Evolutionary conservation across 2,113 vertebrate species (phyloP).

Genomic region (Saguinus midas): DNA sequence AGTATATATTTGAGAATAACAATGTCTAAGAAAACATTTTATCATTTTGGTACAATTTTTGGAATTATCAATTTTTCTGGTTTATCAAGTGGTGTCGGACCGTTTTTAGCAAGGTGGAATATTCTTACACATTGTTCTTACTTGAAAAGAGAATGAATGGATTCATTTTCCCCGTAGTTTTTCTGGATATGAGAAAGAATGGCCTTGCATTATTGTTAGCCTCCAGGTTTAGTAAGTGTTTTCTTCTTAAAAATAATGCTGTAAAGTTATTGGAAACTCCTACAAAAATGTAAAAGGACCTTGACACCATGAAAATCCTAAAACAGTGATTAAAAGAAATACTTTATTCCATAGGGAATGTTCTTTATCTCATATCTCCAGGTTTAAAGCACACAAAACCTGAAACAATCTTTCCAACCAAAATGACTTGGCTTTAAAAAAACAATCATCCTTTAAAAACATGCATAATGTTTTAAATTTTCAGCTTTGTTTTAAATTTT

Average conservation of each 20-base stretch:
- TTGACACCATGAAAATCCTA: constrained; percentile 23
- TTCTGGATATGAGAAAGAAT: background rate
- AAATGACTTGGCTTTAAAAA: background rate
- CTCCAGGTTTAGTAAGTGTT: background rate
- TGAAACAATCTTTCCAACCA: constrained; percentile 10
- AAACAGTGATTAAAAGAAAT: background rate
- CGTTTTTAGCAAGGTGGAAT: background rate
- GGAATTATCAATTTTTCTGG: background rate
- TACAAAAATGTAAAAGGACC: constrained; percentile 11
- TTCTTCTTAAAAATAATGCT: constrained; percentile 8
- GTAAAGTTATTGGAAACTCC: constrained; percentile 27
- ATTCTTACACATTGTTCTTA: background rate
- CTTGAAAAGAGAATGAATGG: background rate
- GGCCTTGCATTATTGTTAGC: background rate
- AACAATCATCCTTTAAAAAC: constrained; percentile 10
- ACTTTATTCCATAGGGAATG: constrained; percentile 4
- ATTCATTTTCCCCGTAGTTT: background rate
- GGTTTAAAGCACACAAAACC: constrained; percentile 43
- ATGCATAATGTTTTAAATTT: background rate
- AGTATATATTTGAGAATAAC: background rate
- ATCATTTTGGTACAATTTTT: background rate
- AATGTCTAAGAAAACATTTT: background rate
- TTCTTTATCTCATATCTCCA: constrained; percentile 53
- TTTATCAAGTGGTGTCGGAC: background rate
- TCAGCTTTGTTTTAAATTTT: constrained; percentile 15